Evolutionary conservation across 1,140 invertebrate species (phyloP), one percentile per base, ranked within the genome.

Genomic region (Drosophila neocordata): DNA sequence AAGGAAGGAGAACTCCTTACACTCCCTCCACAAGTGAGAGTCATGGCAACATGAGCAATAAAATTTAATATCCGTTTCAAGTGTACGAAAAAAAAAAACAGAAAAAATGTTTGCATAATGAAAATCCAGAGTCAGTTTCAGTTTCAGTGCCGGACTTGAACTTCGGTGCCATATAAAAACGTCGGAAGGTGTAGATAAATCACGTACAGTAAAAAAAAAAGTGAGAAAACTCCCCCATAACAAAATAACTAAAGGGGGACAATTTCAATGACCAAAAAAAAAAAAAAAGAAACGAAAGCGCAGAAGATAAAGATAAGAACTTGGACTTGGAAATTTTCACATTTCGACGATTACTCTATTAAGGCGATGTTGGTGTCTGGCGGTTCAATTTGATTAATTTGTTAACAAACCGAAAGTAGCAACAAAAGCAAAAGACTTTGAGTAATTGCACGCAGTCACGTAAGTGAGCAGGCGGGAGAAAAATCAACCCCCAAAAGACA

Each of bases 381-480:
- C 63, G 2, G 73, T 89, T 89, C 84, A 79, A 79, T 89, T 89
- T 89, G 85, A 89, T 89, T 89, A 89, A 89, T 89, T 89, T 82
- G 85, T 89, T 89, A 84, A 84, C 80, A 85, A 89, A 89, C 84
- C 74, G 53, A 89, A 89, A 80, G 85, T 82, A 88, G 69, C 83
- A 88, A 87, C 77, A 84, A 66, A 77, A 51, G 60, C 81, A 31
- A 74, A 66, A 65, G 41, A 53, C 41, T 11, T 67, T 88, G 84
- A 89, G 77, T 89, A 89, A 89, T 89, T 89, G 84, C 81, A 37
- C 38, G 27, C 55, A 89, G 84, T 89, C 84, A 89, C 82, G 82
- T 76, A 53, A 84, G 63, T 59, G 63, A 67, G 63, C 44, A 18
- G 35, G n/a, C 24, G 24, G 24, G 24, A 24, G 24, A 4, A 24